phyloP scores from a whole-genome alignment of 1,140 invertebrate species.

The Campoletis sonorensis region DNA sequence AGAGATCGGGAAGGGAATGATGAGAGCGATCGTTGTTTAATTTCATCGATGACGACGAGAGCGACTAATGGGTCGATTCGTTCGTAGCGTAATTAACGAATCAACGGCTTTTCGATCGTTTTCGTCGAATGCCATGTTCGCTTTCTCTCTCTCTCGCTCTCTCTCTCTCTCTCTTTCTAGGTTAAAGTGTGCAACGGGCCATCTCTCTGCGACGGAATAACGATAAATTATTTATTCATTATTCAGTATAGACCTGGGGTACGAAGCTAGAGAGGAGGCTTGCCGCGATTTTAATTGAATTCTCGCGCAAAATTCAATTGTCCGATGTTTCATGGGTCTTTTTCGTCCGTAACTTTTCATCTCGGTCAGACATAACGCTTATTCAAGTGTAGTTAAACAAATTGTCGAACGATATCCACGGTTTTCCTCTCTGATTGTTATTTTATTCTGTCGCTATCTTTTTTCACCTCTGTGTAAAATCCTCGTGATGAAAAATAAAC shows the following conservation, averaged over 20 bases:
- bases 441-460: not conserved
- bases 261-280: not conserved
- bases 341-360: not conserved
- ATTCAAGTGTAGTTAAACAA: slow-evolving; percentile 21
- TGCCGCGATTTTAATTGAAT: slow-evolving; percentile 30
- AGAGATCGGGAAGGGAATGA: not conserved
- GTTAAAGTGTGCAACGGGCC: slow-evolving; percentile 8
- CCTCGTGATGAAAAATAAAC: not conserved
- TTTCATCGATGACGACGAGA: slow-evolving; percentile 33
- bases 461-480: not conserved
- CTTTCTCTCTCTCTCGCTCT: too few species aligned
- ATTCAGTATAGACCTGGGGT: not conserved
- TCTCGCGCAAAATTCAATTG: not conserved
- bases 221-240: slow-evolving; percentile 43
- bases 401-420: slow-evolving; percentile 3
- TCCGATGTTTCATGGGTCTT: not conserved
- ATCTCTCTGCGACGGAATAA: not conserved
- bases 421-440: not conserved
- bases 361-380: not conserved
- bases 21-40: slow-evolving; percentile 38
- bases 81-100: slow-evolving; percentile 36
- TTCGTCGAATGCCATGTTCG: slow-evolving; percentile 25
- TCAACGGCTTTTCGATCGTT: slow-evolving; percentile 43
- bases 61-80: slow-evolving; percentile 30
- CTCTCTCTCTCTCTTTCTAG: too few species aligned